Percentiles rank a stretch among this genome's conserved stretches.
Conservation (phyloP, 2,888 invertebrate species). For the Agriotes lineatus region DNA sequence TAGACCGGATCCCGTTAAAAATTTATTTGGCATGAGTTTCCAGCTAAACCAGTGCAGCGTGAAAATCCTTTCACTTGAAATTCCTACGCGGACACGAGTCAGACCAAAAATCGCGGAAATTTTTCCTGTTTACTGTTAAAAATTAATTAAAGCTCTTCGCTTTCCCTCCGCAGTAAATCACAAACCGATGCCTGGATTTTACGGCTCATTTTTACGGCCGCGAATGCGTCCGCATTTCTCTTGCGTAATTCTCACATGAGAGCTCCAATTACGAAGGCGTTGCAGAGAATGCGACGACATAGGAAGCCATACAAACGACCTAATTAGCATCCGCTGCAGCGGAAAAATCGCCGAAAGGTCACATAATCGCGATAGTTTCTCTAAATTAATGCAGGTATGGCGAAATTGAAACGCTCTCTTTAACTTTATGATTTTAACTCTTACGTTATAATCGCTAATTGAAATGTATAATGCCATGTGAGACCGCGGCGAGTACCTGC, state of each 20-base stretch:
- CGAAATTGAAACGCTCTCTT: conserved; percentile 30
- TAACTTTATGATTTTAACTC: conserved; percentile 17
- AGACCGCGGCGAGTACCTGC: background rate
- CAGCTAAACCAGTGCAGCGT: too few relatives aligned
- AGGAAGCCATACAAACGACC: conserved; percentile 20
- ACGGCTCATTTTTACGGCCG: background rate
- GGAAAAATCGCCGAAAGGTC: conserved; percentile 17
- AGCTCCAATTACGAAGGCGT: conserved; percentile 8
- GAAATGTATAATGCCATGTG: conserved; percentile 11
- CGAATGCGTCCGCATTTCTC: conserved; percentile 9
- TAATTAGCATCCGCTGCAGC: conserved; percentile 16
- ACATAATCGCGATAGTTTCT: conserved; percentile 14
- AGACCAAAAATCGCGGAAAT: background rate
- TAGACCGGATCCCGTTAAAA: too few relatives aligned
- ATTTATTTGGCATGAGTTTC: too few relatives aligned
- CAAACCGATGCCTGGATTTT: conserved; percentile 7
- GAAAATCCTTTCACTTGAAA: too few relatives aligned
- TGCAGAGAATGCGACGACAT: conserved; percentile 4
- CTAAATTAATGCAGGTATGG: conserved; percentile 10
- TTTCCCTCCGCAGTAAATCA: conserved; percentile 5
- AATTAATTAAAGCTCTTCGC: conserved; percentile 6
- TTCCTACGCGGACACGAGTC: too few relatives aligned
- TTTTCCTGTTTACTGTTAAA: background rate
- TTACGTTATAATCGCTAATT: conserved; percentile 4
- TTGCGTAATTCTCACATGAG: conserved; percentile 3